A percentile compares a stretch with the other conserved stretches of the same genome.
These are phyloP conservation scores for Aplochiton taeniatus DNA, from an alignment of 2,797 vertebrate genomes.

Conservation along the genomic window DNA sequence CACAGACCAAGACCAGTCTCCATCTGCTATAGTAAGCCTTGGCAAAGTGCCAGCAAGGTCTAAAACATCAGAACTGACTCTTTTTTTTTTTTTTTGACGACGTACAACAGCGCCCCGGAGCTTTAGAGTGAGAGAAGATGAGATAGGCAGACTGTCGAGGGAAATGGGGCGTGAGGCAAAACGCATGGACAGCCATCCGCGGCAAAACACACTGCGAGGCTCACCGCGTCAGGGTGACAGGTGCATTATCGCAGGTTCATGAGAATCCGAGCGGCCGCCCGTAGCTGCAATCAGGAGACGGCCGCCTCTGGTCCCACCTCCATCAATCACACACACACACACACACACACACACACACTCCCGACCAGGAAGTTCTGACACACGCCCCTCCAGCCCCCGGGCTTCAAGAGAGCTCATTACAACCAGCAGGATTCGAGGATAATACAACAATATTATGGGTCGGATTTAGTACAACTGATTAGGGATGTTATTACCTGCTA, in stretches of 20 bases:
- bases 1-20: constrained; percentile 21
- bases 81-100: too few species aligned
- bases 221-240: constrained; percentile 53
- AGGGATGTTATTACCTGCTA: constrained; percentile 47
- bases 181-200: constrained; percentile 42
- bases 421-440: background rate
- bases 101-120: background rate
- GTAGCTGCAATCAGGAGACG: constrained; percentile 58
- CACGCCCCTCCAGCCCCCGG: constrained; percentile 1
- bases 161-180: constrained; percentile 22
- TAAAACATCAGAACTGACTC: constrained; percentile 19
- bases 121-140: background rate
- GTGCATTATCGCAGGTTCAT: constrained; percentile 75
- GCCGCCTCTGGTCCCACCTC: constrained; percentile 39
- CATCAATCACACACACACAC: constrained; percentile 66
- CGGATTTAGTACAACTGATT: constrained; percentile 31
- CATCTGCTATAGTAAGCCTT: constrained; percentile 56
- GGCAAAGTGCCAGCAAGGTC: constrained; percentile 39
- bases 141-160: constrained; percentile 23
- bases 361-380: background rate
- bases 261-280: constrained; percentile 60
- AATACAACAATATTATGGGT: constrained; percentile 1
- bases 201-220: constrained; percentile 53
- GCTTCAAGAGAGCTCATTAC: constrained; percentile 8
- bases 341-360: constrained; percentile 20